Percentiles rank a stretch among this genome's conserved stretches.
These are phyloP conservation scores for Metopia argyrocephala DNA, from an alignment of 2,888 invertebrate genomes.

Conservation along the genomic window DNA sequence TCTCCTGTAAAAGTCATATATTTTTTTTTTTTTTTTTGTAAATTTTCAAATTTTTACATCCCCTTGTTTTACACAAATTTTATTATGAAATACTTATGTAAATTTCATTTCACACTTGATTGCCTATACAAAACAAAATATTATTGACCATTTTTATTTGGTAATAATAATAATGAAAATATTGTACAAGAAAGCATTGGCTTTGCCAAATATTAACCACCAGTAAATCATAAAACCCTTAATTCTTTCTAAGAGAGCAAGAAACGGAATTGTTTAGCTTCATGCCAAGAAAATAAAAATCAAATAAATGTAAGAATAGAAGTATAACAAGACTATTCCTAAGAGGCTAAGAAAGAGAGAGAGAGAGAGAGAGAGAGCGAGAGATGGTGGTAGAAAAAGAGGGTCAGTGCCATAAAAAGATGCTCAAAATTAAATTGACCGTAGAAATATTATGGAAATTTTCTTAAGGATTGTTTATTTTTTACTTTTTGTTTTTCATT, in stretches of 20 bases:
- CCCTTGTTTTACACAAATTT: slow-evolving; percentile 14
- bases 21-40: too few species aligned
- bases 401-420: too few species aligned
- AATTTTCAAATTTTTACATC: too few species aligned
- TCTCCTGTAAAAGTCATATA: too few species aligned
- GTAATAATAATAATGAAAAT: not conserved
- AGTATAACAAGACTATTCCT: not conserved
- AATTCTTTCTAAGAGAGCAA: not conserved
- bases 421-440: slow-evolving; percentile 52
- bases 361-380: not conserved
- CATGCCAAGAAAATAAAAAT: not conserved
- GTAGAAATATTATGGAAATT: slow-evolving; percentile 47
- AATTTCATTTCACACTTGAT: slow-evolving; percentile 55
- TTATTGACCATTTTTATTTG: slow-evolving; percentile 6
- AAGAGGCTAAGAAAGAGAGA: not conserved
- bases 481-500: not conserved
- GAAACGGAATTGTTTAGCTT: too few species aligned
- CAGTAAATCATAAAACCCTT: not conserved
- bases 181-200: not conserved
- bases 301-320: not conserved
- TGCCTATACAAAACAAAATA: slow-evolving; percentile 35
- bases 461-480: not conserved
- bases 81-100: slow-evolving; percentile 38
- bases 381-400: not conserved
- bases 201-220: slow-evolving; percentile 5